Percentiles rank a stretch among this genome's conserved stretches.
phyloP scores from a whole-genome alignment of 2,113 vertebrate species.

The Gnathonemus echidnorhynchus region DNA sequence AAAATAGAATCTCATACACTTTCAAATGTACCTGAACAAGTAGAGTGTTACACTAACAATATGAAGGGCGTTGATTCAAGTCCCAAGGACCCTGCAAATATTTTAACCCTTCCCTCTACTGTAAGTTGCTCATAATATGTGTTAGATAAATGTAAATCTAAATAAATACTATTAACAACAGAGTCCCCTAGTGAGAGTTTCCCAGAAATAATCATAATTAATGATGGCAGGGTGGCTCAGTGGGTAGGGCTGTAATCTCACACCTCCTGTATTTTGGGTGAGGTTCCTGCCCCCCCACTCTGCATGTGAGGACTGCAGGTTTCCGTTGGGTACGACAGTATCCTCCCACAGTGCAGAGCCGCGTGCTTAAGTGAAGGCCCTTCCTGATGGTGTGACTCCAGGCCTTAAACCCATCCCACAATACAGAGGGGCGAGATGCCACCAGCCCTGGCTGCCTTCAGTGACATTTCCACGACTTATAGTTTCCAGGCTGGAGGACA shows the following conservation, averaged over 20 bases:
- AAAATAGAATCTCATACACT: not conserved
- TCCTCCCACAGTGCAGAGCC: not conserved
- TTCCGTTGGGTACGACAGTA: not conserved
- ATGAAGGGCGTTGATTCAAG: not conserved
- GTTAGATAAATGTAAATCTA: not conserved
- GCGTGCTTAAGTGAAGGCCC: not conserved
- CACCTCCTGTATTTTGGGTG: not conserved
- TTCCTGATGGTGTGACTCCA: not conserved
- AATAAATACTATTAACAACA: not conserved
- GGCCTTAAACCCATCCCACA: not conserved
- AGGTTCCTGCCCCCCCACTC: not conserved
- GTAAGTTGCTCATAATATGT: not conserved
- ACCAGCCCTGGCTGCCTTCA: not conserved
- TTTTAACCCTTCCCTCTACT: not conserved
- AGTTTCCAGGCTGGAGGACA: not conserved
- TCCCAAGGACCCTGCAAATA: not conserved
- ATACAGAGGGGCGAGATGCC: not conserved
- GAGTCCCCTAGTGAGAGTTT: not conserved
- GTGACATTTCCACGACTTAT: not conserved
- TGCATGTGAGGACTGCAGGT: not conserved
- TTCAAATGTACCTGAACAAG: not conserved
- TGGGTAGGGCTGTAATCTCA: not conserved
- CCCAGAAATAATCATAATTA: not conserved
- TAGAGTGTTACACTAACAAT: not conserved
- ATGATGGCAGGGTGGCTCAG: not conserved